phyloP scores from a whole-genome alignment of 2,113 vertebrate genomes.

The Thalassarche chlororhynchos region DNA sequence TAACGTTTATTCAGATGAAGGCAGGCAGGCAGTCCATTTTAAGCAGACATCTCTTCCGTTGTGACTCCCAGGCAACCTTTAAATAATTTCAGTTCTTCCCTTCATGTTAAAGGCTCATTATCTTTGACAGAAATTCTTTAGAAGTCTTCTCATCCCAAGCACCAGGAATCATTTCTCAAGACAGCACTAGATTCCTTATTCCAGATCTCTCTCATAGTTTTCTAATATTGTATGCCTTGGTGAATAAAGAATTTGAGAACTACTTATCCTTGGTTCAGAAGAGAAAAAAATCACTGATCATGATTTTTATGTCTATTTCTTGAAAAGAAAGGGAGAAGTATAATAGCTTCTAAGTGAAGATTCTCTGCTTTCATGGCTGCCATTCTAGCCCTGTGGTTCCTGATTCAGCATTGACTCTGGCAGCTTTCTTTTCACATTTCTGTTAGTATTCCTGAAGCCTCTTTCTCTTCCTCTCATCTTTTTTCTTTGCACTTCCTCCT shows the following conservation, averaged over 20 bases:
- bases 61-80: conserved; percentile 43
- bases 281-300: background rate
- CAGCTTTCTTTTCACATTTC: background rate
- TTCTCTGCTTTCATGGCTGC: background rate
- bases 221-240: conserved; percentile 3
- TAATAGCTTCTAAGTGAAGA: background rate
- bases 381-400: background rate
- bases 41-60: conserved; percentile 13
- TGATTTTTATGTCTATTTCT: background rate
- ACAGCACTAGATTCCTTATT: conserved; percentile 5
- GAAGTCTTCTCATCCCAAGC: conserved; percentile 9
- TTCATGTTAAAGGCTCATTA: conserved; percentile 53
- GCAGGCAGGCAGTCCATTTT: conserved; percentile 21
- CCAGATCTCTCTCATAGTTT: conserved; percentile 19
- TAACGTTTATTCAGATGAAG: conserved; percentile 49
- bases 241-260: background rate
- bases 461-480: background rate
- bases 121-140: conserved; percentile 49
- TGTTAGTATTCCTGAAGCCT: background rate
- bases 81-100: conserved; percentile 52
- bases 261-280: background rate
- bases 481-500: background rate
- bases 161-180: conserved; percentile 26
- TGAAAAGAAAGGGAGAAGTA: background rate
- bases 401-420: background rate